Base-by-base conservation (phyloP, 2,113 vertebrate genomes). In the Ceyx margarethae region DNA sequence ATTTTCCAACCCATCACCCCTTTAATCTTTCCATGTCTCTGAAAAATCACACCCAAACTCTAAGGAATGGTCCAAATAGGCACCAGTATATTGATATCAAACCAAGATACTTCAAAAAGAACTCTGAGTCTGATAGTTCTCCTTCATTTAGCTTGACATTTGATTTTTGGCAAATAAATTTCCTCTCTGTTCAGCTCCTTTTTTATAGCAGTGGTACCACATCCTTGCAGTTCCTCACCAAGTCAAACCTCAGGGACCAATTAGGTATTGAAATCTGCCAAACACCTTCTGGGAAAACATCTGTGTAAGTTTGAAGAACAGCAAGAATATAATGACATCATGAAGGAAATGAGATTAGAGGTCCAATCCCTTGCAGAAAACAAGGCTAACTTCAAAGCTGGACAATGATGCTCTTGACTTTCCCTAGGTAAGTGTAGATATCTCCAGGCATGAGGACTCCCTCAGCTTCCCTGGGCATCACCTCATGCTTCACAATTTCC, bases 201-300 rank as follows among this genome's bases (percentile, higher is more conserved):
- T 48, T 81, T 64, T 92, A 58, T 81, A 84, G 23, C 0, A 31
- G 46, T 10, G 8, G 37, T 43, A 53, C 11, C 51, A 53, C 51
- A 28, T 53, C 26, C 51, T 53, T 53, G 51, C 13, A 53, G 15
- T 53, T 53, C 51, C 26, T 28, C 51, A 53, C 51, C 13, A 29
- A 31, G 58, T 15, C 28, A 84, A 57, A 67, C 58, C 83, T 76
- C 79, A 43, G 79, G 75, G 90, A 84, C 74, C 65, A 87, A 90
- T 81, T 90, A 87, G 48, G 16, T 6, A 35, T 5, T 2, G 3
- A 90, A 71, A 53, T 40, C 22, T 72, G 28, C 46, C 62, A 61
- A 66, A 56, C 2, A 58, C 21, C 26, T 71, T 42, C 19, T 64
- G 54, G 69, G 53, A 67, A 73, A 76, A 67, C 19, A 48, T 16